These are phyloP conservation scores for Agrotis segetum DNA, from an alignment of 2,888 invertebrate species.

Conservation along the genomic window DNA sequence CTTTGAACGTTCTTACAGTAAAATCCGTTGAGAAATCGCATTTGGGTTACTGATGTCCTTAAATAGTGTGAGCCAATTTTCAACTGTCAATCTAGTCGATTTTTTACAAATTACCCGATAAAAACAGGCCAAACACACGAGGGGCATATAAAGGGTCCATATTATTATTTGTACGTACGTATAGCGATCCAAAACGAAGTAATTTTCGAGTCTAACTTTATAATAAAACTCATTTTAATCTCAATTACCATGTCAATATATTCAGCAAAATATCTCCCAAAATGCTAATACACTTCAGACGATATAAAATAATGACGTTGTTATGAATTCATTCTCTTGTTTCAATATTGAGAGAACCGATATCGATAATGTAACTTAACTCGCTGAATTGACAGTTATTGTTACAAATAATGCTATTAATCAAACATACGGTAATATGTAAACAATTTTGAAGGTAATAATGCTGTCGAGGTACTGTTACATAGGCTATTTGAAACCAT, in stretches of 20 bases:
- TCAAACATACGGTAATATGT: conserved; percentile 18
- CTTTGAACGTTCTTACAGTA: not conserved
- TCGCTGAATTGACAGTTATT: conserved; percentile 37
- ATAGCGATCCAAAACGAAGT: not conserved
- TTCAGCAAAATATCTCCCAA: not conserved
- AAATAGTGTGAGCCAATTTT: too few relatives aligned
- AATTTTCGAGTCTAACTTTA: not conserved
- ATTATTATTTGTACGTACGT: too few relatives aligned
- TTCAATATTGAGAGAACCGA: conserved; percentile 37
- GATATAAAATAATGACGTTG: conserved; percentile 9
- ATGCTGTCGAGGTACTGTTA: not conserved
- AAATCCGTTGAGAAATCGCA: not conserved
- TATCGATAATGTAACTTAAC: conserved; percentile 36
- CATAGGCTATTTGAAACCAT: conserved; percentile 17
- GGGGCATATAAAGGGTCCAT: too few relatives aligned
- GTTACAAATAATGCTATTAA: conserved; percentile 34
- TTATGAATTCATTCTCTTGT: conserved; percentile 13
- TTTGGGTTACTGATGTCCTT: too few relatives aligned
- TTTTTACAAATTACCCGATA: too few relatives aligned
- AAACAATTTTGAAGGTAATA: conserved; percentile 16
- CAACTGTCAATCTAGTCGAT: too few relatives aligned
- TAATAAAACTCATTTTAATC: not conserved
- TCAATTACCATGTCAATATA: not conserved
- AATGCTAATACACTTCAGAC: conserved; percentile 2
- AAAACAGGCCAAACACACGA: too few relatives aligned